A percentile compares a stretch with the other conserved stretches of the same genome.
Evolutionary conservation across 2,888 invertebrate genomes (phyloP).

Genomic region (Plutella xylostella): DNA sequence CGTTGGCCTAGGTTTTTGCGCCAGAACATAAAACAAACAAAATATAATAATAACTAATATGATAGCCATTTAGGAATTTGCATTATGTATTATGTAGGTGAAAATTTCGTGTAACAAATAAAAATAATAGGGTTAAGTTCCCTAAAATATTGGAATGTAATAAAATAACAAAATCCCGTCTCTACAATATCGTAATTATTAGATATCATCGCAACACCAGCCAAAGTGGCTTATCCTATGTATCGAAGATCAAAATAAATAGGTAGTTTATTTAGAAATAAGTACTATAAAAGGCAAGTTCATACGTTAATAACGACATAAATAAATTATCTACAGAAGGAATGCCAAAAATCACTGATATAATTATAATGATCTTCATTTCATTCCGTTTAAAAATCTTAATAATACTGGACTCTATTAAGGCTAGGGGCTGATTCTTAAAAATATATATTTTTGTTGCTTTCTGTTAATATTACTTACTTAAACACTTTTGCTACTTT

Average conservation of each 20-base stretch:
- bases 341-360: conserved; percentile 3
- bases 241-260: not conserved
- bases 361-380: not conserved
- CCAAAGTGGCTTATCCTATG: not conserved
- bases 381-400: conserved; percentile 3
- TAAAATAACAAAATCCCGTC: not conserved
- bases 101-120: too few relatives aligned
- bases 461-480: not conserved
- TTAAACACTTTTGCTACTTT: not conserved
- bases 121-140: too few relatives aligned
- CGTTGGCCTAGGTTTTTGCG: too few relatives aligned
- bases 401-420: conserved; percentile 3
- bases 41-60: too few relatives aligned
- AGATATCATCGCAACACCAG: not conserved
- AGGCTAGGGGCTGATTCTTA: not conserved
- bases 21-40: too few relatives aligned
- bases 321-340: not conserved
- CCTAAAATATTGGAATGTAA: too few relatives aligned
- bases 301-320: not conserved
- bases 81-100: too few relatives aligned
- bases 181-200: not conserved
- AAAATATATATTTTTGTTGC: not conserved
- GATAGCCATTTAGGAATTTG: too few relatives aligned
- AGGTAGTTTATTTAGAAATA: too few relatives aligned
- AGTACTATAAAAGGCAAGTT: too few relatives aligned